Evolutionary conservation across 2,888 invertebrate species (phyloP), one percentile per base, ranked within the genome.

Genomic region (Phaonia tiefii): DNA sequence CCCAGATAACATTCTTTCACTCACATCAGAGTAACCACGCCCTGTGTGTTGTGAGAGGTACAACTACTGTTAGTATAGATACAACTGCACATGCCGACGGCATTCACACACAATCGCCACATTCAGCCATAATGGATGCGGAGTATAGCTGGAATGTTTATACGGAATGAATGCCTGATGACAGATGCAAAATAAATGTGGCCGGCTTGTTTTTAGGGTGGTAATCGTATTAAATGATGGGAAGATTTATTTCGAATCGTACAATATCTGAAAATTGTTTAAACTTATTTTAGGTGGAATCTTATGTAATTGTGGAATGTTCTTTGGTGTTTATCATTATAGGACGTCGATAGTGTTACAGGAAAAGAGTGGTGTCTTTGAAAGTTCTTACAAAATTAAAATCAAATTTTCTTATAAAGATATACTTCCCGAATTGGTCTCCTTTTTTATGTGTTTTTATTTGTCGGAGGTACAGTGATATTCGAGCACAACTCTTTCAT

Each of bases 11-110:
- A 8, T 44, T 25, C 10, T 31, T 31, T 5, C 31, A 31, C 31
- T 5, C 31, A 31, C 31, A 5, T 31, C n/a, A 1, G 39, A 66
- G 22, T 67, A 78, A 73, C 81, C 81, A 81, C 81, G 78, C 81
- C 81, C 81, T 72, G 46, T 51, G 25, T 1, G 26, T 37, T 54
- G 42, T 44, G 37, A 4, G 7, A 3, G 4, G 8, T 31, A 31
- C 31, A 8, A 31, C n/a, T n/a, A 39, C 11, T 58, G 11, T 22
- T 39, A 8, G 26, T 58, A 13, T 31, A 5, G 31, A 8, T 31
- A 31, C 31, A 31, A 31, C 4, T 31, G 8, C 3, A 39, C 56
- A 15, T 81, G 51, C 78, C 81, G 81, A 46, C 75, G 81, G 81
- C 60, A 70, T 15, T 25, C 60, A 71, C 56, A 58, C 54, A 39